These are phyloP conservation scores for Tipula vernalis DNA, from an alignment of 2,888 invertebrate species.

Conservation along the genomic window DNA sequence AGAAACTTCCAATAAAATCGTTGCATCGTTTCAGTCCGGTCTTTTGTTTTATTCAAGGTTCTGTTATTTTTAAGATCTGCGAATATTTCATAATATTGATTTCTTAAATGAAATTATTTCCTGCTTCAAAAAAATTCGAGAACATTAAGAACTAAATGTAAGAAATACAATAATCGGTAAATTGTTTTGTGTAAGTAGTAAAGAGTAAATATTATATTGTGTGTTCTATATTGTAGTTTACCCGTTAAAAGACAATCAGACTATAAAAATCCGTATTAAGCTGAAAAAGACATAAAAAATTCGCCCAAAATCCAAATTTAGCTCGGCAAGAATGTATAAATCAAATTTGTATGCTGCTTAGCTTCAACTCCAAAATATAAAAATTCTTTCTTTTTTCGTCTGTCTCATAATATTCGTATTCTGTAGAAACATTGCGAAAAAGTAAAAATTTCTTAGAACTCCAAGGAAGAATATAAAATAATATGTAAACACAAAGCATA, in stretches of 20 bases:
- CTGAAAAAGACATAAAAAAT: neutral
- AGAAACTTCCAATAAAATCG: too few species aligned
- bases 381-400: neutral
- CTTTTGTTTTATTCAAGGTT: too few species aligned
- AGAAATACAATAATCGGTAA: too few species aligned
- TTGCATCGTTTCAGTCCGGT: too few species aligned
- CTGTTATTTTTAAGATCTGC: too few species aligned
- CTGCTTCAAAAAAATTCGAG: too few species aligned
- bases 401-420: neutral
- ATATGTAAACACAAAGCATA: neutral
- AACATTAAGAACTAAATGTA: neutral
- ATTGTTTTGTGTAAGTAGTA: too few species aligned
- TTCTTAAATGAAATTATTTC: too few species aligned
- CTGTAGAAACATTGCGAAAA: neutral
- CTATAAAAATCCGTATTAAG: neutral
- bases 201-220: too few species aligned
- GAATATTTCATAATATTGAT: too few species aligned
- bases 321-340: neutral
- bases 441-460: neutral
- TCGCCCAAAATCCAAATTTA: neutral
- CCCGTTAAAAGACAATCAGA: neutral
- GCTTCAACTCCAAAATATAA: neutral
- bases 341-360: neutral
- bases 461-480: neutral
- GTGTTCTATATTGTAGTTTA: too few species aligned